Conservation (phyloP, 2,888 invertebrate species). For the Callinectes sapidus region DNA sequence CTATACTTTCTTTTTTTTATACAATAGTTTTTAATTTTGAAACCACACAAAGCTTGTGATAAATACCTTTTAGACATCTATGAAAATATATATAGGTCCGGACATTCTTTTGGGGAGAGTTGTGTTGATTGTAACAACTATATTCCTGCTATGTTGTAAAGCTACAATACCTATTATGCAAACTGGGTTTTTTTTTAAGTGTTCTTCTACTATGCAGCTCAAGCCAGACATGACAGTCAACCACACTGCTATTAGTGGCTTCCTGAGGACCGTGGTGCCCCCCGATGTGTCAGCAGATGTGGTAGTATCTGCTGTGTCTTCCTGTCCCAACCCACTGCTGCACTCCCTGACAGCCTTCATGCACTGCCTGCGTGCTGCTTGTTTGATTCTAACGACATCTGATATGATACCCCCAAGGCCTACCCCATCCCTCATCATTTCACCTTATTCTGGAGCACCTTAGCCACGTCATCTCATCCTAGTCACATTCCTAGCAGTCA, state of each 20-base stretch:
- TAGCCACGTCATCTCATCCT: neutral
- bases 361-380: neutral
- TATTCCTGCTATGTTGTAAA: neutral
- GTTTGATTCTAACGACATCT: neutral
- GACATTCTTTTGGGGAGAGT: neutral
- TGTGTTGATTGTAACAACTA: neutral
- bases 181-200: neutral
- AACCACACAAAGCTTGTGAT: neutral
- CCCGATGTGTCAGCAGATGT: neutral
- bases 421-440: neutral
- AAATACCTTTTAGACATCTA: neutral
- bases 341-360: conserved; percentile 23
- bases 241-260: neutral
- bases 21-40: too few species aligned
- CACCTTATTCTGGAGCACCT: conserved; percentile 4
- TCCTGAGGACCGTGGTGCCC: neutral
- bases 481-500: neutral
- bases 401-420: neutral
- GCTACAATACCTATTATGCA: neutral
- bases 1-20: too few species aligned
- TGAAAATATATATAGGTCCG: neutral
- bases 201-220: neutral
- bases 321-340: neutral
- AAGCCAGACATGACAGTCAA: conserved; percentile 22
- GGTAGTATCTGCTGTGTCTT: conserved; percentile 11